These are phyloP conservation scores for Phasia obesa DNA, from an alignment of 2,888 invertebrate species.

Conservation along the genomic window DNA sequence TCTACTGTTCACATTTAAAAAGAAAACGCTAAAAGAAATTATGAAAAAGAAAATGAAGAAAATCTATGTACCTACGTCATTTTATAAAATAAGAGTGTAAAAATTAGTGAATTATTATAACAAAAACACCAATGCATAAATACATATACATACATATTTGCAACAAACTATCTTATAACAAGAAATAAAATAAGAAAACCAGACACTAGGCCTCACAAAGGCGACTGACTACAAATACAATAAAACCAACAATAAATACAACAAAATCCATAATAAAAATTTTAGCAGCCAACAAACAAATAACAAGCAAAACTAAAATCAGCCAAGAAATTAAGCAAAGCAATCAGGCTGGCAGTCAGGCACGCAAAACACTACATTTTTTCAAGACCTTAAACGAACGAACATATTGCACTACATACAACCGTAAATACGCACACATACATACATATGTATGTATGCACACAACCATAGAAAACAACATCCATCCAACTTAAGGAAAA, in stretches of 20 bases:
- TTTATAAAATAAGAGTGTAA: not conserved
- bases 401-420: slow-evolving; percentile 36
- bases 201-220: slow-evolving; percentile 59
- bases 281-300: slow-evolving; percentile 54
- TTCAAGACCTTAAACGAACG: slow-evolving; percentile 55
- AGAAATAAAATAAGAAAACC: slow-evolving; percentile 70
- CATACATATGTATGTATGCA: too few relatives aligned
- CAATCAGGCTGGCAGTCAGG: slow-evolving; percentile 49
- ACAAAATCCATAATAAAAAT: slow-evolving; percentile 47
- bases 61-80: not conserved
- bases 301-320: slow-evolving; percentile 61
- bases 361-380: slow-evolving; percentile 55
- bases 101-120: slow-evolving; percentile 37
- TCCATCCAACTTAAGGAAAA: slow-evolving; percentile 57
- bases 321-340: slow-evolving; percentile 66
- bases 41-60: not conserved
- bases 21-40: slow-evolving; percentile 54
- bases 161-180: slow-evolving; percentile 72
- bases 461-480: slow-evolving; percentile 46
- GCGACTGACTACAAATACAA: slow-evolving; percentile 41
- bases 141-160: slow-evolving; percentile 28
- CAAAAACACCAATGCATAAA: slow-evolving; percentile 43
- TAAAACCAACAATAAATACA: slow-evolving; percentile 21
- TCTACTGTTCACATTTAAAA: slow-evolving; percentile 8
- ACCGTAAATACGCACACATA: slow-evolving; percentile 24